Conservation (phyloP, 2,113 vertebrate species). For the Pygoscelis antarcticus region DNA sequence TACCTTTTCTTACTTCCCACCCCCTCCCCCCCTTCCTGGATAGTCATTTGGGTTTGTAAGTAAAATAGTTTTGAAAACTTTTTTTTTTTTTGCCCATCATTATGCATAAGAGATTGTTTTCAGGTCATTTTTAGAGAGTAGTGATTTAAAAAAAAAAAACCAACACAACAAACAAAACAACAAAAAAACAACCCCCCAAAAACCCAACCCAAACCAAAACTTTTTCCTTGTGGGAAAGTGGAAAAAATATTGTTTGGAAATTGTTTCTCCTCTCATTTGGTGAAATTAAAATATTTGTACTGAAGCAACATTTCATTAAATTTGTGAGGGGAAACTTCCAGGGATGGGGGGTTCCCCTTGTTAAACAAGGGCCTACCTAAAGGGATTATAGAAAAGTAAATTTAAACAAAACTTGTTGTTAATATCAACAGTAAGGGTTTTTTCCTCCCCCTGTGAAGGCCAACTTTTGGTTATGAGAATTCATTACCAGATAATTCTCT, state of each 20-base stretch:
- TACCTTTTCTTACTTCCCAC: background rate
- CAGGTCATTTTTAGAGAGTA: background rate
- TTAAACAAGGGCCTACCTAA: background rate
- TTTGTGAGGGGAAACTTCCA: background rate
- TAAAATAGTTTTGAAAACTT: background rate
- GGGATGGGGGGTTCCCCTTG: background rate
- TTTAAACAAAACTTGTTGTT: background rate
- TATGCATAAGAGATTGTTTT: background rate
- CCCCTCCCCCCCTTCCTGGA: accelerated
- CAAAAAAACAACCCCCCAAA: too few species aligned
- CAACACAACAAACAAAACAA: background rate
- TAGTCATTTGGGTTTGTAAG: background rate
- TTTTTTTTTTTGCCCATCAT: background rate
- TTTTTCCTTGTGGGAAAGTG: background rate
- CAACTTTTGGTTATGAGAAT: background rate
- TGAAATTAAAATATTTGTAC: background rate
- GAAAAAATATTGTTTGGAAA: background rate
- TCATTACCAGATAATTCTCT: background rate
- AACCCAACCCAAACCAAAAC: background rate
- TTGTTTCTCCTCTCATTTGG: background rate
- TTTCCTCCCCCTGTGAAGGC: background rate
- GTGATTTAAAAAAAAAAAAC: background rate
- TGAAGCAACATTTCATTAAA: background rate
- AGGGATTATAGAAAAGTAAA: background rate
- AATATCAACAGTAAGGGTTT: background rate